Conservation (phyloP, 92 coral and sea anemone species). For the Phenganax subtilis region DNA sequence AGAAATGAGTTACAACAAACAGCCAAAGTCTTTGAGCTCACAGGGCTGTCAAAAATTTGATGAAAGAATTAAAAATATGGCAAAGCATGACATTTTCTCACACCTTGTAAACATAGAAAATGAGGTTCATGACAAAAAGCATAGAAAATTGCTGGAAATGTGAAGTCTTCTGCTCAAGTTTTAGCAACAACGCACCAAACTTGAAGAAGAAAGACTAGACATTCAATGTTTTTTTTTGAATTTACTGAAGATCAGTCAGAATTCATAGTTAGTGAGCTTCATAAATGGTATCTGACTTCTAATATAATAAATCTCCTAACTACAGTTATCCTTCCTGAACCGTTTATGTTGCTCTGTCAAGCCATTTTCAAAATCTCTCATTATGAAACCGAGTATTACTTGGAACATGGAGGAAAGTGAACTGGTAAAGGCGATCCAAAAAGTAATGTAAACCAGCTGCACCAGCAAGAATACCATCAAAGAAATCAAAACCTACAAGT, state of each 20-base stretch:
- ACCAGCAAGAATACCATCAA: neutral
- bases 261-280: neutral
- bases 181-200: neutral
- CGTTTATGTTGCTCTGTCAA: slow-evolving; percentile 11
- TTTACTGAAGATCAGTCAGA: slow-evolving; percentile 8
- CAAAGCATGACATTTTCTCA: slow-evolving; percentile 1
- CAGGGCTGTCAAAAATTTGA: slow-evolving; percentile 7
- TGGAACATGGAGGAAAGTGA: slow-evolving; percentile 16
- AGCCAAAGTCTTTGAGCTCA: neutral
- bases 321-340: slow-evolving; percentile 23
- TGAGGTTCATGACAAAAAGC: neutral
- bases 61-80: neutral
- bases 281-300: slow-evolving; percentile 2
- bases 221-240: slow-evolving; percentile 2
- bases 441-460: neutral
- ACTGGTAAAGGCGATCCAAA: neutral
- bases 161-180: neutral
- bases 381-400: slow-evolving; percentile 12
- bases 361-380: neutral
- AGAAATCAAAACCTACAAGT: neutral
- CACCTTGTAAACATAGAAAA: neutral
- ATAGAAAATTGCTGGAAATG: neutral
- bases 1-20: neutral
- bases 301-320: neutral
- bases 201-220: neutral